Evolutionary conservation across 2,888 invertebrate species (phyloP), one percentile per base, ranked within the genome.

Genomic region (Homarus gammarus): DNA sequence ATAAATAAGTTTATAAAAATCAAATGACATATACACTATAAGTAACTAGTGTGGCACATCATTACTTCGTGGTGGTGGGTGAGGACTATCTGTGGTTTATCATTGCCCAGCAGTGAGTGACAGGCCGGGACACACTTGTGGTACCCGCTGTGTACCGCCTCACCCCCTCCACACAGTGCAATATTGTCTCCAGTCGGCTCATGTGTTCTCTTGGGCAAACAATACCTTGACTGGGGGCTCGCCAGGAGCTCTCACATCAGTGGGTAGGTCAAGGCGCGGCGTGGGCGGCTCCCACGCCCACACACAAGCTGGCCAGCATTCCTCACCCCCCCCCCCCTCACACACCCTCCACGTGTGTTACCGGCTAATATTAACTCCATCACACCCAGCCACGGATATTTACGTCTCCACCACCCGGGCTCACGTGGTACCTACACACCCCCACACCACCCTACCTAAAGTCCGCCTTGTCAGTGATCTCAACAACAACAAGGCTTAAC

Each of bases 291-390:
- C 75, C 75, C 44, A 75, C 75, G 36, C 75, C 75, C 64, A 64
- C 64, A 64, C 64, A 64, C 33, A 27, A 2, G n/a, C 75, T 75
- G 44, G 44, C 18, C 44, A 40, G 75, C 75, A 75, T 75, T 75
- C 75, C 75, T 75, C n/a, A n/a, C 27, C 64, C 64, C 75, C 44
- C 27, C 64, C 64, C 75, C 44, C 72, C 72, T 15, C 56, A 75
- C 75, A 44, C 75, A 44, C 40, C n/a, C 64, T 64, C 18, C 64
- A 64, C 64, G 22, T 6, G 64, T 27, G 27, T 64, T 64, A 44
- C 75, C 75, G 33, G 44, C 75, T 75, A 75, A 75, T 75, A 75
- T 75, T 75, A 75, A 40, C 75, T n/a, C 75, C 75, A 75, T 27
- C 75, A 44, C 72, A 75, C 40, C 40, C 8, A 75, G 44, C 75